Conservation (phyloP, 30 jellyfish, hydroid and myxozoan genomes). For the Cassiopea andromeda region DNA sequence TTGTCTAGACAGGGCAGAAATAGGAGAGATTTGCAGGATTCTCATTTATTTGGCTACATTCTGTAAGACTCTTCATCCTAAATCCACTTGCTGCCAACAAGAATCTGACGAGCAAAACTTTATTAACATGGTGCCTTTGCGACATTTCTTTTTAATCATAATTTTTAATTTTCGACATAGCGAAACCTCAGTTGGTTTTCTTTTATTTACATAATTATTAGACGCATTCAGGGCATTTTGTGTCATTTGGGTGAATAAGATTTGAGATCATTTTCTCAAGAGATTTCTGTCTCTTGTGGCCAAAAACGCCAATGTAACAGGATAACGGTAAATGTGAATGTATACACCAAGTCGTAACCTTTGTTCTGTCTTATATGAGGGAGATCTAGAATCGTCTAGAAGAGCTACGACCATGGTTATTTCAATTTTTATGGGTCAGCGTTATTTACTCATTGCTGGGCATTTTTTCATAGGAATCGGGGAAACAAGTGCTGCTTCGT, state of each 20-base stretch:
- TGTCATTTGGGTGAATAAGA: neutral
- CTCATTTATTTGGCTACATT: neutral
- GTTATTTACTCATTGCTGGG: too few species aligned
- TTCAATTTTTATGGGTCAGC: too few species aligned
- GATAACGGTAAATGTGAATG: neutral
- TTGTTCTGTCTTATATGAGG: too few species aligned
- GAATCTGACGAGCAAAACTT: neutral
- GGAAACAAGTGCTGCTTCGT: too few species aligned
- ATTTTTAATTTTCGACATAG: neutral
- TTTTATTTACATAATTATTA: neutral
- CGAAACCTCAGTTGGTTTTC: neutral
- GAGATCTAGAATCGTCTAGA: too few species aligned
- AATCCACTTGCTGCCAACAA: neutral
- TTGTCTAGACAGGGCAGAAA: neutral
- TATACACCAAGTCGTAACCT: too few species aligned
- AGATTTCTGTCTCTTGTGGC: neutral
- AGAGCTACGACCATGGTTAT: too few species aligned
- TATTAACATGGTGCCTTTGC: neutral
- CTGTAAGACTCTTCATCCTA: neutral
- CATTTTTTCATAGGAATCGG: too few species aligned
- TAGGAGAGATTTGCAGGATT: neutral
- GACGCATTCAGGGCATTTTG: neutral
- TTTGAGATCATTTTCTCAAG: neutral
- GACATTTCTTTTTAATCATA: neutral
- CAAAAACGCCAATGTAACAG: neutral